Percentiles rank a stretch among this genome's conserved stretches.
Evolutionary conservation across 1,140 invertebrate species (phyloP).

Genomic region (Samia ricini): DNA sequence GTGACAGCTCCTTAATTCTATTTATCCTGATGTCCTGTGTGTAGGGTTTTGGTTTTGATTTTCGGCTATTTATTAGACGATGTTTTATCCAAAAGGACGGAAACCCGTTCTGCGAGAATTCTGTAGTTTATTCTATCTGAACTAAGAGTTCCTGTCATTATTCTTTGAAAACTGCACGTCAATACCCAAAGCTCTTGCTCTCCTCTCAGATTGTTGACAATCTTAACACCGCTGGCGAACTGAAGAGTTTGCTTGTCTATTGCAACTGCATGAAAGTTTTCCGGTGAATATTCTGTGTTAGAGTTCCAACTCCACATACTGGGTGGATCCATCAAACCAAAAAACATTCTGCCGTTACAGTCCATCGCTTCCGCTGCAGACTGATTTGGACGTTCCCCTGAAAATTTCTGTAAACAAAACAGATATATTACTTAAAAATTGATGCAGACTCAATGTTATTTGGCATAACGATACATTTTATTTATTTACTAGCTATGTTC

Average conservation of each 20-base stretch:
- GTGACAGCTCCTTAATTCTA: constrained; percentile 57
- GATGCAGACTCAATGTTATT: too few relatives aligned
- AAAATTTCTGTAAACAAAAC: constrained; percentile 63
- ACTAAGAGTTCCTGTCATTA: constrained; percentile 79
- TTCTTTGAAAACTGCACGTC: constrained; percentile 83
- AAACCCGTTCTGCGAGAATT: constrained; percentile 75
- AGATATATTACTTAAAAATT: too few relatives aligned
- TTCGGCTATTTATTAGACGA: constrained; percentile 47
- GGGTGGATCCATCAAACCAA: constrained; percentile 77
- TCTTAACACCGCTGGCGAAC: constrained; percentile 85
- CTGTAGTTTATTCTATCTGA: constrained; percentile 82
- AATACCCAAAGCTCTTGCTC: constrained; percentile 84
- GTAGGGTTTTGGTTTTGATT: constrained; percentile 38
- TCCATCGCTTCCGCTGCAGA: constrained; percentile 79
- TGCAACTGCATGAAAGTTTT: constrained; percentile 75
- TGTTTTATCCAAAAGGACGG: constrained; percentile 43
- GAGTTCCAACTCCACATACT: constrained; percentile 80
- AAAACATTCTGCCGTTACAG: constrained; percentile 78
- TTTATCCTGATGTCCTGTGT: constrained; percentile 27
- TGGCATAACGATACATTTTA: too few relatives aligned
- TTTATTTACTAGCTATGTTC: too few relatives aligned
- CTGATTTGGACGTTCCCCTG: constrained; percentile 72
- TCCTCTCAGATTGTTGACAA: constrained; percentile 78
- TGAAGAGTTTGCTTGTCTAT: constrained; percentile 78
- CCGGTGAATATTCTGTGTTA: constrained; percentile 64